Base-by-base conservation (phyloP, 2,888 invertebrate genomes). In the Tenodera sinensis region DNA sequence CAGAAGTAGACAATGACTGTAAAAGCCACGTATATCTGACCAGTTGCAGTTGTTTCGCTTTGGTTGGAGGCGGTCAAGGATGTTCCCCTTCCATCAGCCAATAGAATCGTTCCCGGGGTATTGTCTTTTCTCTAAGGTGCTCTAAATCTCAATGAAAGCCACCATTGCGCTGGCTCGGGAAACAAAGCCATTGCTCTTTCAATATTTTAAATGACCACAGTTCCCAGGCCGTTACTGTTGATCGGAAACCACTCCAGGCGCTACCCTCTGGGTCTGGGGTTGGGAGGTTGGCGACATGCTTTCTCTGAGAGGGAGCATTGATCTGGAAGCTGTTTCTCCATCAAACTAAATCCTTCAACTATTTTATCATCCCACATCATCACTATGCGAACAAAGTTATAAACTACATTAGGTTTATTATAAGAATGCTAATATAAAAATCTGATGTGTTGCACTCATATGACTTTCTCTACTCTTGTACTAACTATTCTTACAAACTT, bases 141-240 rank as follows among this genome's bases (percentile, higher is more conserved):
- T 86, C 81, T 86, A 86, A 86, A 81, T 86, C 86, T 86, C 86
- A 86, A 86, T 86, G 81, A 86, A 81, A 25, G 0, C 54, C 71
- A 28, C 81, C 71, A 81, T 30, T 86, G 28, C 28, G 25, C 54
- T 28, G 86, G n/a, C 28, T 28, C 81, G 28, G 81, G 34, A 28
- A 86, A 86, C 71, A 86, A 86, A 86, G 86, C 28, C 71, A 86
- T 86, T 15, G 47, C 81, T 86, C 28, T 89, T 90, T 90, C 90
- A 90, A 90, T 90, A 90, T 90, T 89, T 90, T 88, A 89, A 90
- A 90, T 90, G 90, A 89, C 90, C 90, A 88, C 90, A 89, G 28
- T 90, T 89, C 83, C 47, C 28, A 85, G 85, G 27, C 54, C 25
- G 47, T 85, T 47, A 85, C 85, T 85, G 85, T 54, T 85, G 85